These are phyloP conservation scores for Riptortus pedestris DNA, from an alignment of 1,140 invertebrate species.

Conservation along the genomic window DNA sequence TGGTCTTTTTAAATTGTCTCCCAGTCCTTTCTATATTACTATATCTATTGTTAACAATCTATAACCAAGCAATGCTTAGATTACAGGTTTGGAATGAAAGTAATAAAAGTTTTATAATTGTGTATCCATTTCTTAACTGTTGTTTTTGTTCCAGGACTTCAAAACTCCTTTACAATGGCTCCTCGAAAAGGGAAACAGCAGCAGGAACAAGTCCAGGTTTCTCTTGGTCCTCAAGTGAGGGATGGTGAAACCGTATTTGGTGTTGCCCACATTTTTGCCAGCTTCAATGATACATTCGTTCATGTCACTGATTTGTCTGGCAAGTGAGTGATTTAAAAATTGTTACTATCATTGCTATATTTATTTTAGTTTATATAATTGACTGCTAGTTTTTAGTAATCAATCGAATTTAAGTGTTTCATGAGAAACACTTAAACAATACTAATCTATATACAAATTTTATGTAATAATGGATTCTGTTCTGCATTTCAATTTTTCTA, in stretches of 20 bases:
- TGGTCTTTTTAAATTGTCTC: no score
- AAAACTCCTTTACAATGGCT: slow-evolving; percentile 59
- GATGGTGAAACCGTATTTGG: slow-evolving; percentile 98
- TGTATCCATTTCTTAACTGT: neutral
- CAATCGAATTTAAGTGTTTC: no score
- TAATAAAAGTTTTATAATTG: neutral
- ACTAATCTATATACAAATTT: no score
- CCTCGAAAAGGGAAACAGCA: slow-evolving; percentile 93
- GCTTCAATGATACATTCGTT: slow-evolving; percentile 99
- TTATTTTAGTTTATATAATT: no score
- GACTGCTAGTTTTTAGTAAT: neutral
- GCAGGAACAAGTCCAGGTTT: slow-evolving; percentile 93
- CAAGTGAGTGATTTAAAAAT: slow-evolving; percentile 53
- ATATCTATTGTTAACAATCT: neutral
- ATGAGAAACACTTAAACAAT: no score
- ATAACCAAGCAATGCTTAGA: neutral
- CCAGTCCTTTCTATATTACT: no score
- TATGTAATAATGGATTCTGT: no score
- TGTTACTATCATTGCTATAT: no score
- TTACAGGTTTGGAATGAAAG: neutral
- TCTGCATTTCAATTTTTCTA: no score
- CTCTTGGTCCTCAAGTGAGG: slow-evolving; percentile 90
- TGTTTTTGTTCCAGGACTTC: slow-evolving; percentile 8
- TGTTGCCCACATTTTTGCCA: slow-evolving; percentile 98
- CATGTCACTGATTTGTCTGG: slow-evolving; percentile 99